Conservation (phyloP, 2,797 vertebrate species). For the Platyrinchus mystaceus region DNA sequence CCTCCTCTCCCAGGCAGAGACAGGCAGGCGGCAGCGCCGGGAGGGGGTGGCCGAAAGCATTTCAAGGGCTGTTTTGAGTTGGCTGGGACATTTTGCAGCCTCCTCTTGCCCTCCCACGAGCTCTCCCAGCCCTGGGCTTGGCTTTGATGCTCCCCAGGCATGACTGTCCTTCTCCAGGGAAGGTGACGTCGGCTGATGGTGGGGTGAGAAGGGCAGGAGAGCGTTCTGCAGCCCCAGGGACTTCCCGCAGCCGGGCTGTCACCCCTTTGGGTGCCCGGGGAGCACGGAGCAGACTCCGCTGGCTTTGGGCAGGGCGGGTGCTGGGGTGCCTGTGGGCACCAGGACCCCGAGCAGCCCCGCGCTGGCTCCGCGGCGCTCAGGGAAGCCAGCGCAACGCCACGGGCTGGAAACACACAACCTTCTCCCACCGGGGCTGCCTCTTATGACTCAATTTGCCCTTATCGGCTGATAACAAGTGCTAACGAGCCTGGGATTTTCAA, state of each 20-base stretch:
- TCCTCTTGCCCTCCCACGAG: background rate
- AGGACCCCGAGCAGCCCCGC: background rate
- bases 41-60: background rate
- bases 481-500: slow-evolving; percentile 56
- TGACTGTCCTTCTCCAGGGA: background rate
- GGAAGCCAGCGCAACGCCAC: fast-evolving
- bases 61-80: background rate
- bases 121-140: background rate
- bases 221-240: background rate
- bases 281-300: background rate
- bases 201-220: background rate
- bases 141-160: background rate
- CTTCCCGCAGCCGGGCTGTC: too few species aligned
- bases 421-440: background rate
- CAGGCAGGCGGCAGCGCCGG: background rate
- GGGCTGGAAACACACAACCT: background rate
- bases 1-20: background rate
- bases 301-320: background rate
- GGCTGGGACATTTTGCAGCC: background rate
- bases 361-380: fast-evolving
- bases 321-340: background rate
- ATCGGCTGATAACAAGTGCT: slow-evolving; percentile 65
- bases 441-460: slow-evolving; percentile 64
- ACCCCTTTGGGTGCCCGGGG: background rate
- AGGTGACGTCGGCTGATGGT: background rate